Base-by-base conservation (phyloP, 2,888 invertebrate genomes). In the Junonia oenone region DNA sequence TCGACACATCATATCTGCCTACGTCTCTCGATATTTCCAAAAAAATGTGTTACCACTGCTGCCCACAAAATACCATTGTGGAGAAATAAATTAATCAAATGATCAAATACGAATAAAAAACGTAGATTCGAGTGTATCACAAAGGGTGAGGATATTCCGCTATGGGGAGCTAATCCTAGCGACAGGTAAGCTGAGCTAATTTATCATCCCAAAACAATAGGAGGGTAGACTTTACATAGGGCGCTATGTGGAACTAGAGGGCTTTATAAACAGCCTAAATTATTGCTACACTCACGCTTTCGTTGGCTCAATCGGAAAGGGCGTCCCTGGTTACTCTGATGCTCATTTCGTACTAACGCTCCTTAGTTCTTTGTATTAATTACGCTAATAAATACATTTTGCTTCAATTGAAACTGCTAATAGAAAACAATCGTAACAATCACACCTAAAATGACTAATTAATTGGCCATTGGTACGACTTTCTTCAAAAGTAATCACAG, bases 151-250 rank as follows among this genome's bases (percentile, higher is more conserved):
- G 76, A 82, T 76, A 72, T 74, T 72, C 69, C 68, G 71, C 64
- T 65, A 68, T 67, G 71, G 82, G 80, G 76, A 67, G 66, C 77
- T 87, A 88, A 89, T 85, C 87, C 87, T 67, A 64, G 68, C 75
- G 84, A 79, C 89, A 89, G 89, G 89, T 89, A 88, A 87, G 87
- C 86, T 78, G 63, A 57, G 73, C 81, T 85, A 87, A 89, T 89
- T 89, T 87, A 88, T 89, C 89, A 89, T 89, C 78, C 75, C 78
- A 71, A 78, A 86, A 88, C 88, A 89, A 89, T 78, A 72, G 82
- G 80, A 80, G 79, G 73, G 63, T 57, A 51, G 62, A 62, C 57
- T 63, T 58, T 63, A 65, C 62, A 65, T 63, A 66, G 60, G 58
- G 51, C 46, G 54, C 62, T 64, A 65, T 66, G 64, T 73, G 72